Percentiles rank a stretch among this genome's conserved stretches.
Evolutionary conservation across 2,888 invertebrate genomes (phyloP).

Genomic region (Pyrrhia umbra): DNA sequence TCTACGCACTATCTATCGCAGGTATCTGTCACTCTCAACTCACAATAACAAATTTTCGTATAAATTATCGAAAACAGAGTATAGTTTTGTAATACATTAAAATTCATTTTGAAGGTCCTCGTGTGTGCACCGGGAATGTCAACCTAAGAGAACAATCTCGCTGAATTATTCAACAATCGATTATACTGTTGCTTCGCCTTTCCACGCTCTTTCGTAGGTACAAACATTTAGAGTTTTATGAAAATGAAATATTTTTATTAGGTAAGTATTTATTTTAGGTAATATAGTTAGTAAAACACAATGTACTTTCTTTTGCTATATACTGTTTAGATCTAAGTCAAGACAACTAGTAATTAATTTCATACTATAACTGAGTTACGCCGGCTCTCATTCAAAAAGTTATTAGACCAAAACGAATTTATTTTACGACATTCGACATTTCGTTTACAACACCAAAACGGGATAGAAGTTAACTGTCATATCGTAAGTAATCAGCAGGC

Average conservation of each 20-base stretch:
- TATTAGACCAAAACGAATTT: constrained; percentile 40
- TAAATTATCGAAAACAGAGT: constrained; percentile 17
- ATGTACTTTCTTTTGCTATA: too few relatives aligned
- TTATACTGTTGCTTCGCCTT: constrained; percentile 67
- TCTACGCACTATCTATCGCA: constrained; percentile 17
- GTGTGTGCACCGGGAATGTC: constrained; percentile 75
- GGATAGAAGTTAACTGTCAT: constrained; percentile 45
- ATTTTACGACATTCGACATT: constrained; percentile 40
- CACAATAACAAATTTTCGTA: constrained; percentile 19
- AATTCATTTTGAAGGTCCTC: constrained; percentile 74
- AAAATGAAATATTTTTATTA: neutral
- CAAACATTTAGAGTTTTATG: constrained; percentile 30
- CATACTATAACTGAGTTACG: neutral
- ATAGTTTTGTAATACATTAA: constrained; percentile 63
- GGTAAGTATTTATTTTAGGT: too few relatives aligned
- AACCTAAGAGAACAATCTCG: constrained; percentile 71
- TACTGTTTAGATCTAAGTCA: too few relatives aligned
- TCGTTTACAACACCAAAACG: constrained; percentile 31
- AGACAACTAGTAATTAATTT: neutral
- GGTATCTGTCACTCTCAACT: neutral
- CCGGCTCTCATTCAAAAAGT: constrained; percentile 8
- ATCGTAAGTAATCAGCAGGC: constrained; percentile 61
- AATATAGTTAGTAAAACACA: too few relatives aligned
- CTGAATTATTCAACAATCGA: constrained; percentile 82
- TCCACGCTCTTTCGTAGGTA: constrained; percentile 56